Conservation (phyloP, 2,113 vertebrate genomes). For the Varanus komodoensis region DNA sequence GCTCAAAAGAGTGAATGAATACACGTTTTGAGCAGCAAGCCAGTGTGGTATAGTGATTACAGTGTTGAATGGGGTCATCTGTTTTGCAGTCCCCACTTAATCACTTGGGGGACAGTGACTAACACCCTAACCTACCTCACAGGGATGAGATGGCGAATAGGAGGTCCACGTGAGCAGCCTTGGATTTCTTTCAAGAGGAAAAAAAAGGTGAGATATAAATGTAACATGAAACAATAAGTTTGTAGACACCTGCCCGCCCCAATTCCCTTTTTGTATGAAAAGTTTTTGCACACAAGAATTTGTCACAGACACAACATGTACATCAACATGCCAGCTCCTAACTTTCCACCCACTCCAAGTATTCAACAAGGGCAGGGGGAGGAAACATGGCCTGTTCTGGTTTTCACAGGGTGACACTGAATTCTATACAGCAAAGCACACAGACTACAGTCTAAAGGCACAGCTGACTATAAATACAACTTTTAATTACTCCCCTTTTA, state of each 20-base stretch:
- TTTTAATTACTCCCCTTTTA: slow-evolving; percentile 9
- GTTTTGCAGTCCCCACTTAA: no score
- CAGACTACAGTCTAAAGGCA: background rate
- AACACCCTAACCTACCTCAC: no score
- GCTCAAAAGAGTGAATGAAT: background rate
- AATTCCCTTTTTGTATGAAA: background rate
- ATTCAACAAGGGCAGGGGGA: background rate
- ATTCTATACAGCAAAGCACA: background rate
- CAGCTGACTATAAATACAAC: background rate
- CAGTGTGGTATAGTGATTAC: no score
- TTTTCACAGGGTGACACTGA: background rate
- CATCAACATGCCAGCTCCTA: background rate
- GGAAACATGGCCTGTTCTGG: background rate
- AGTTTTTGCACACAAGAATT: background rate
- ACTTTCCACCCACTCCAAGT: background rate
- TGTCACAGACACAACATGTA: background rate
- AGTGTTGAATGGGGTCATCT: no score
- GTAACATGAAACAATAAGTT: background rate
- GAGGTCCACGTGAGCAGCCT: no score
- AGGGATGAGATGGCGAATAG: no score
- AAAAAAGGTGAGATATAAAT: no score
- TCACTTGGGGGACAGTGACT: no score
- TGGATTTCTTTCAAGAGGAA: no score
- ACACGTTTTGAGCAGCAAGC: no score
- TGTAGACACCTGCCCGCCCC: background rate